A percentile compares a stretch with the other conserved stretches of the same genome.
Evolutionary conservation across 2,113 vertebrate species (phyloP).

Genomic region (Etheostoma cragini): DNA sequence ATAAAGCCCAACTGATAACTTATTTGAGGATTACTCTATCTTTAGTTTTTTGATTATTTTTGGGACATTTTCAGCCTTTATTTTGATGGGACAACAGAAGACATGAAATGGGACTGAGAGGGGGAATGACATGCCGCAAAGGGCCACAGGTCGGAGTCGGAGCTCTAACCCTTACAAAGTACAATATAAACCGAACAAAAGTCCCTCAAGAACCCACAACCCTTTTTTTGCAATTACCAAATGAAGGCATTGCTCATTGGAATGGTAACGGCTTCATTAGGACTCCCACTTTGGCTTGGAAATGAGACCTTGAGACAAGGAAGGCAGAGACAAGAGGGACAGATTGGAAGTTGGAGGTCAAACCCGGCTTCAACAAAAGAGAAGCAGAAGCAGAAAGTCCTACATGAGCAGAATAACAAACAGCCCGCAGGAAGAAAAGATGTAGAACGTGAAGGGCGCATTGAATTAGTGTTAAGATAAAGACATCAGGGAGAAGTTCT

Average conservation of each 20-base stretch:
- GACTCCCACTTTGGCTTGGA: slow-evolving; percentile 49
- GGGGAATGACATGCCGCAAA: too few relatives aligned
- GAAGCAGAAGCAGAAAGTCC: slow-evolving; percentile 40
- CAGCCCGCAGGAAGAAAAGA: slow-evolving; percentile 47
- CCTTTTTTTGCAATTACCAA: slow-evolving; percentile 22
- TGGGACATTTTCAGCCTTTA: too few relatives aligned
- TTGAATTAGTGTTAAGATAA: slow-evolving; percentile 67
- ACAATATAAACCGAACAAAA: neutral
- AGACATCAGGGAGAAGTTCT: slow-evolving; percentile 61
- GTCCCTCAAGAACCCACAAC: neutral
- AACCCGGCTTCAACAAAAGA: slow-evolving; percentile 23
- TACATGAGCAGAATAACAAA: slow-evolving; percentile 70
- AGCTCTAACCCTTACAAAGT: neutral
- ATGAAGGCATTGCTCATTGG: slow-evolving; percentile 35
- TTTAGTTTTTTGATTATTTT: too few relatives aligned
- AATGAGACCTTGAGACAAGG: slow-evolving; percentile 57
- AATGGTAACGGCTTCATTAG: slow-evolving; percentile 45
- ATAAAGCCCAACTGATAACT: neutral
- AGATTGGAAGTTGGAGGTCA: slow-evolving; percentile 22
- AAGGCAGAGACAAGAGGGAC: slow-evolving; percentile 28
- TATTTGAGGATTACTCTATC: too few relatives aligned
- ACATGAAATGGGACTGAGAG: too few relatives aligned
- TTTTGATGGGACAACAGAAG: too few relatives aligned
- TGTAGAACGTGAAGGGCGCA: slow-evolving; percentile 64
- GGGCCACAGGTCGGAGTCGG: too few relatives aligned